phyloP scores from a whole-genome alignment of 2,888 invertebrate species.

The Orchesella flavescens region DNA sequence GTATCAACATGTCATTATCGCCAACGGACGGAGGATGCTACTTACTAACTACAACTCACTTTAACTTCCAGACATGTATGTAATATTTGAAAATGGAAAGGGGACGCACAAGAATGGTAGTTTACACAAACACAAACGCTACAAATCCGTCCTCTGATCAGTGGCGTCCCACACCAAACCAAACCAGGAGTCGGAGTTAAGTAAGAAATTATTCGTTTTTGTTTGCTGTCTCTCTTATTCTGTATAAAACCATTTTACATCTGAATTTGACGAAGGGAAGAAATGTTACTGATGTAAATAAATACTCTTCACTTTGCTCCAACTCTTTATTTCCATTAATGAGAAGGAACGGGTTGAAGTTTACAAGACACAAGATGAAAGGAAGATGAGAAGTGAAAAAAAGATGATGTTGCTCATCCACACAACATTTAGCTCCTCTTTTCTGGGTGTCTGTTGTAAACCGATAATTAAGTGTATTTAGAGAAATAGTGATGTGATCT shows the following conservation, averaged over 20 bases:
- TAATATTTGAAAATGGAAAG: background rate
- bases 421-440: conserved; percentile 19
- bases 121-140: conserved; percentile 20
- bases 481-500: conserved; percentile 41
- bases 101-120: background rate
- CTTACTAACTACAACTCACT: conserved; percentile 20
- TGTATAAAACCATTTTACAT: conserved; percentile 22
- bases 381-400: conserved; percentile 7
- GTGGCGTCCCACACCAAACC: conserved; percentile 28
- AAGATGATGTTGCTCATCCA: conserved; percentile 9
- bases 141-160: conserved; percentile 31
- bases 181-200: conserved; percentile 42
- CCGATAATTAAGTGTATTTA: conserved; percentile 51
- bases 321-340: conserved; percentile 25
- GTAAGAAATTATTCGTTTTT: conserved; percentile 54
- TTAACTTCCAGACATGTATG: background rate
- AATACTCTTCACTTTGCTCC: background rate
- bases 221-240: conserved; percentile 37
- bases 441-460: conserved; percentile 41
- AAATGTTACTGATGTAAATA: conserved; percentile 11
- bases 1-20: conserved; percentile 59
- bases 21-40: conserved; percentile 13
- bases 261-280: conserved; percentile 12
- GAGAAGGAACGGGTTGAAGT: conserved; percentile 45
- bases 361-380: conserved; percentile 19